Conservation (phyloP, 2,797 vertebrate genomes). For the Serranus cabrilla region DNA sequence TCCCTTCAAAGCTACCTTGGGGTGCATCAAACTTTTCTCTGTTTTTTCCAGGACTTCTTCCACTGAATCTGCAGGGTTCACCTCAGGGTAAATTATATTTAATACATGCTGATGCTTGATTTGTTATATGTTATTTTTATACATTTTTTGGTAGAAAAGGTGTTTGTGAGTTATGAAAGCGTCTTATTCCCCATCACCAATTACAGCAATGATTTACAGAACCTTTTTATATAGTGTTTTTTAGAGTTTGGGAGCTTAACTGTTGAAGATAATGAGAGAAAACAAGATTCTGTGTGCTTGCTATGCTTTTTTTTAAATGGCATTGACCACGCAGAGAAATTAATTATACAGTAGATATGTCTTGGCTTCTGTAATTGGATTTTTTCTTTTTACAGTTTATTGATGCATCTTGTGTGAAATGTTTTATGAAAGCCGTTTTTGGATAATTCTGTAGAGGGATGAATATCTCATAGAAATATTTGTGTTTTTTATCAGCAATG, state of each 20-base stretch:
- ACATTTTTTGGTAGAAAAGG: neutral
- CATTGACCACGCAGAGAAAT: neutral
- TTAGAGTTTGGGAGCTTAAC: neutral
- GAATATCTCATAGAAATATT: neutral
- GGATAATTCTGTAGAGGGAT: neutral
- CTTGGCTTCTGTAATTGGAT: neutral
- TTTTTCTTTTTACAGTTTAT: neutral
- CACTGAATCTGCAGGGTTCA: neutral
- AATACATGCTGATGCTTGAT: neutral
- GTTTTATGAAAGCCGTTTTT: neutral
- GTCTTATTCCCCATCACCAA: too few species aligned
- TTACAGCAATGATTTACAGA: neutral
- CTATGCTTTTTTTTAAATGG: neutral
- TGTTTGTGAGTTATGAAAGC: too few species aligned
- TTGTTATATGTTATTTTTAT: neutral
- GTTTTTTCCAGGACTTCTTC: neutral
- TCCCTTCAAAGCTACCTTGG: conserved; percentile 62
- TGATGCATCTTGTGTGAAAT: neutral
- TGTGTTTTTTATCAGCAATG: neutral
- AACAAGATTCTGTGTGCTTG: neutral
- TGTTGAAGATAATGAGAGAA: neutral
- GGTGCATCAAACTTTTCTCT: conserved; percentile 32
- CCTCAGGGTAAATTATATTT: neutral
- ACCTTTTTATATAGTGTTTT: neutral
- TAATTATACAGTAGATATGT: neutral